Conservation (phyloP, 2,797 vertebrate species). For the Pangasius larnaudii region DNA sequence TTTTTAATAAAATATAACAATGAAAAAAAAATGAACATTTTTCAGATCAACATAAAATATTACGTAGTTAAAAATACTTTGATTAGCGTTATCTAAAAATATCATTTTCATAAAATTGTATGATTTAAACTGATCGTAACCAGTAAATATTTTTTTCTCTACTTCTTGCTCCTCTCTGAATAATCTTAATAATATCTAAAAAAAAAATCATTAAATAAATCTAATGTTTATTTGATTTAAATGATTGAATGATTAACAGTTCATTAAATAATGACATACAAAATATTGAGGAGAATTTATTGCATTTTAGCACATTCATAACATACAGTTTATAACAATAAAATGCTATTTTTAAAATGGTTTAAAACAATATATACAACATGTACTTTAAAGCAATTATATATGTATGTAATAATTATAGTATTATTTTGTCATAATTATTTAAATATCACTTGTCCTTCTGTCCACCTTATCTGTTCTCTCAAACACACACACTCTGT, state of each 20-base stretch:
- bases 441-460: background rate
- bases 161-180: background rate
- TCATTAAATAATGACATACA: background rate
- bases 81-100: background rate
- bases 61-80: background rate
- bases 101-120: background rate
- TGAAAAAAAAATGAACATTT: background rate
- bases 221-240: background rate
- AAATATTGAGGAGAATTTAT: background rate
- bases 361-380: no score
- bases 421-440: background rate
- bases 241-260: background rate
- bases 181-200: background rate
- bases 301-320: background rate
- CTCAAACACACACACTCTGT: background rate
- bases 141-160: background rate
- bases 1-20: background rate
- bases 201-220: background rate
- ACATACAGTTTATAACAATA: background rate
- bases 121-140: background rate
- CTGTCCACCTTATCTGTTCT: background rate
- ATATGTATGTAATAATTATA: no score
- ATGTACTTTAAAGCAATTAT: no score
- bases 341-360: no score
- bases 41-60: background rate